Conservation (phyloP, 2,888 invertebrate species). For the Tachystola acroxantha region DNA sequence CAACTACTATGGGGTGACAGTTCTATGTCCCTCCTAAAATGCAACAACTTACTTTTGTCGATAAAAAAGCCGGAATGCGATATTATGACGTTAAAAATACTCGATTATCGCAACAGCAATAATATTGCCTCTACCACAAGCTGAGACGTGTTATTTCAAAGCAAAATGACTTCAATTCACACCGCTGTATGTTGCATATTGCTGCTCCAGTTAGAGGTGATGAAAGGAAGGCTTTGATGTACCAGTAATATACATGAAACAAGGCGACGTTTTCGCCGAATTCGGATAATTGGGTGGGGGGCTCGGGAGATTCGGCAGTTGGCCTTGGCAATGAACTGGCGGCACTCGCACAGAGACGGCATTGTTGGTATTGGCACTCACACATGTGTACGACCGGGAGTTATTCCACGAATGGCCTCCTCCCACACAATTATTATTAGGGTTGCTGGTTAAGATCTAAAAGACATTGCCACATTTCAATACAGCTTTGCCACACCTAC, state of each 20-base stretch:
- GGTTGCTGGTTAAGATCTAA: slow-evolving; percentile 26
- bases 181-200: slow-evolving; percentile 32
- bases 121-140: slow-evolving; percentile 27
- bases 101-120: slow-evolving; percentile 47
- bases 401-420: slow-evolving; percentile 69
- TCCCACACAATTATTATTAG: slow-evolving; percentile 62
- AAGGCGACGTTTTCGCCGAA: slow-evolving; percentile 48
- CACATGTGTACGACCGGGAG: slow-evolving; percentile 48
- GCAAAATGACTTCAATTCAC: slow-evolving; percentile 23
- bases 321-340: slow-evolving; percentile 77
- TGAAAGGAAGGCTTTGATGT: slow-evolving; percentile 26
- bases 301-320: slow-evolving; percentile 70
- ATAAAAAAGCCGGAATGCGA: slow-evolving; percentile 42
- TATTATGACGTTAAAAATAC: slow-evolving; percentile 55
- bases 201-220: slow-evolving; percentile 30
- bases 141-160: slow-evolving; percentile 23
- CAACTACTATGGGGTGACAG: too few relatives aligned
- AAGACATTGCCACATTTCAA: too few relatives aligned
- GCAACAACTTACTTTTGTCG: slow-evolving; percentile 25
- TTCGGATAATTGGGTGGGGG: slow-evolving; percentile 56
- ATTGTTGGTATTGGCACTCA: slow-evolving; percentile 42
- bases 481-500: too few relatives aligned
- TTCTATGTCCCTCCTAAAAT: too few relatives aligned
- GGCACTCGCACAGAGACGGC: slow-evolving; percentile 54
- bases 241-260: slow-evolving; percentile 41